Evolutionary conservation across 2,113 vertebrate species (phyloP), one percentile per base, ranked within the genome.

Genomic region (Corythaeola cristata): DNA sequence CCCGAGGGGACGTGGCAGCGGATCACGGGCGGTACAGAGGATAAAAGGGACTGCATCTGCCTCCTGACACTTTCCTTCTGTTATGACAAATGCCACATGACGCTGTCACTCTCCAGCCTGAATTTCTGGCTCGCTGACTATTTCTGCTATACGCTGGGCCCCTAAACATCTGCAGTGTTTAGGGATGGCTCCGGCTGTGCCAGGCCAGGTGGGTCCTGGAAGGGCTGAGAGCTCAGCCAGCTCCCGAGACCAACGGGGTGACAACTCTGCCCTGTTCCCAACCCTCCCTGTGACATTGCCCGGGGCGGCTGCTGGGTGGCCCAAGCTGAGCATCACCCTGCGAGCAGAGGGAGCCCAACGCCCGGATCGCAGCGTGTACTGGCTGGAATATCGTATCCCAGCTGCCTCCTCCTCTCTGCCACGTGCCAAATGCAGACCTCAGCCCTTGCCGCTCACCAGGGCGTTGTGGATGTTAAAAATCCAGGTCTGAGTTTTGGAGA

Each of bases 361-460:
- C 45, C 33, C 1, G 2, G 53, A 26, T 35, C 3, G 1, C 28
- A 37, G 80, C 7, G 2, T 24, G 58, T 53, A 2, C 13, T 59
- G 18, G 66, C 26, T 74, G 92, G 47, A 55, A 28, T 27, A 8
- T 16, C 4, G 0, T 10, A 4, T 55, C 56, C 77, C 47, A 52
- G 72, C 32, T 47, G 44, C 68, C 59, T 92, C 88, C 39, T 91
- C 47, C 44, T 22, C 27, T 71, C 72, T 11, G 8, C 78, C 37
- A 44, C 0, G 0, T 58, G 37, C 58, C 64, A 77, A 74, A 37
- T 0, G 2, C 92, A 44, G 53, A 39, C 30, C 41, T 83, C 88
- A 33, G 59, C 52, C 55, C 76, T 12, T 0, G 0, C 32, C 0
- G 0, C 37, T 53, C 52, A 37, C 35, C 35, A 0, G 0, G 15